Conservation (phyloP, 2,888 invertebrate species). For the Orchesellides sinensis region DNA sequence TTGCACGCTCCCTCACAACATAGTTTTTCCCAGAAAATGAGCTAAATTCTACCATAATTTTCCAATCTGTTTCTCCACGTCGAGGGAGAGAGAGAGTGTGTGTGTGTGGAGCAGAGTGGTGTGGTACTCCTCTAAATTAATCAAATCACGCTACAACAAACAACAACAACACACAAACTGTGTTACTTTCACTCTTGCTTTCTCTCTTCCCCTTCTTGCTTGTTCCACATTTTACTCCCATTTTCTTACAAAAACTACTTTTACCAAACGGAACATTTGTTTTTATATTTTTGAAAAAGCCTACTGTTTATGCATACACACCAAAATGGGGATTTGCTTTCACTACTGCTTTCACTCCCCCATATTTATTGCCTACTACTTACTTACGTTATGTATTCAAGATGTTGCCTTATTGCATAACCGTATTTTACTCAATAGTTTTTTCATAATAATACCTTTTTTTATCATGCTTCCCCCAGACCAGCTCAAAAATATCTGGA, state of each 20-base stretch:
- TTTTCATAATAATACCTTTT: too few species aligned
- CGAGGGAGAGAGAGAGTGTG: not conserved
- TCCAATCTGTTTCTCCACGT: not conserved
- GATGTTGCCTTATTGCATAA: too few species aligned
- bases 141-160: not conserved
- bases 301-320: too few species aligned
- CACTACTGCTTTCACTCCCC: not conserved
- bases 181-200: not conserved
- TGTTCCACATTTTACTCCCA: not conserved
- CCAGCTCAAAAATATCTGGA: conserved; percentile 74
- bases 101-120: not conserved
- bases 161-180: not conserved
- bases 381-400: too few species aligned
- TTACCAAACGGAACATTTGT: not conserved
- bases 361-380: too few species aligned
- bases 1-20: not conserved
- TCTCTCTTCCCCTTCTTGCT: not conserved
- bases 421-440: too few species aligned
- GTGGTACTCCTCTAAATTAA: not conserved
- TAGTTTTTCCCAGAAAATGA: not conserved
- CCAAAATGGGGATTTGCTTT: not conserved
- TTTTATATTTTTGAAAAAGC: too few species aligned
- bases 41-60: not conserved
- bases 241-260: not conserved
- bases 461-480: too few species aligned